A percentile compares a stretch with the other conserved stretches of the same genome.
Evolutionary conservation across 2,888 invertebrate genomes (phyloP).

Genomic region (Cryptosula pallasiana): DNA sequence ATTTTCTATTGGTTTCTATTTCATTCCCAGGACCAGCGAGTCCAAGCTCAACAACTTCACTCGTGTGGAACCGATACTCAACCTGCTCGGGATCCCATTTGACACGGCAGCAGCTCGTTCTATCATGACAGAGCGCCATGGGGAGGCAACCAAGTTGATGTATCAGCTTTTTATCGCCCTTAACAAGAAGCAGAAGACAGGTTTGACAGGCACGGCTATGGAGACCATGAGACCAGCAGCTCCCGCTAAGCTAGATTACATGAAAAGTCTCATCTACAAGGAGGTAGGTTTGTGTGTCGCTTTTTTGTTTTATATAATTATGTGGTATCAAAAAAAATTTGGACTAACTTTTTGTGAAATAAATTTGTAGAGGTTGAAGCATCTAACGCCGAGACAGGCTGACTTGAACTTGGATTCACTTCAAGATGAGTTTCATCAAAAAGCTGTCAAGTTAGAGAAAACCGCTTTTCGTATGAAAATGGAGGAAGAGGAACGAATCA

Average conservation of each 20-base stretch:
- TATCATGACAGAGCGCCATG: conserved; percentile 52
- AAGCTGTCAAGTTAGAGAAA: conserved; percentile 48
- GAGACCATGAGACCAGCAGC: conserved; percentile 53
- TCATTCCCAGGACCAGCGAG: conserved; percentile 50
- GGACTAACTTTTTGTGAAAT: too few species aligned
- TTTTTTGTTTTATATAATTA: not conserved
- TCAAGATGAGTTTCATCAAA: conserved; percentile 44
- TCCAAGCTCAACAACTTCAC: conserved; percentile 54
- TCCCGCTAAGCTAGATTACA: conserved; percentile 47
- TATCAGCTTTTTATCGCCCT: conserved; percentile 52
- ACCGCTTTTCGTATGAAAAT: conserved; percentile 46
- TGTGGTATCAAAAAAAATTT: too few species aligned
- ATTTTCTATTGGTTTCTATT: too few species aligned
- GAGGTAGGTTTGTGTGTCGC: conserved; percentile 36
- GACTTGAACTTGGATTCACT: conserved; percentile 48
- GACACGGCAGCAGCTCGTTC: conserved; percentile 51
- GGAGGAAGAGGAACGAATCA: conserved; percentile 42
- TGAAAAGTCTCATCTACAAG: conserved; percentile 49
- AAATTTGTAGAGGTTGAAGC: conserved; percentile 46
- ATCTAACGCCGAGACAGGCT: conserved; percentile 50
- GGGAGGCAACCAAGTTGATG: conserved; percentile 48
- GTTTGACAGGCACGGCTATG: conserved; percentile 51
- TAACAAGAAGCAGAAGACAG: conserved; percentile 50
- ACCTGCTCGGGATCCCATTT: conserved; percentile 51
- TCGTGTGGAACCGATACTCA: conserved; percentile 48